Evolutionary conservation across 64 coral and sea anemone species (phyloP).

Genomic region (Platygyra sinensis): DNA sequence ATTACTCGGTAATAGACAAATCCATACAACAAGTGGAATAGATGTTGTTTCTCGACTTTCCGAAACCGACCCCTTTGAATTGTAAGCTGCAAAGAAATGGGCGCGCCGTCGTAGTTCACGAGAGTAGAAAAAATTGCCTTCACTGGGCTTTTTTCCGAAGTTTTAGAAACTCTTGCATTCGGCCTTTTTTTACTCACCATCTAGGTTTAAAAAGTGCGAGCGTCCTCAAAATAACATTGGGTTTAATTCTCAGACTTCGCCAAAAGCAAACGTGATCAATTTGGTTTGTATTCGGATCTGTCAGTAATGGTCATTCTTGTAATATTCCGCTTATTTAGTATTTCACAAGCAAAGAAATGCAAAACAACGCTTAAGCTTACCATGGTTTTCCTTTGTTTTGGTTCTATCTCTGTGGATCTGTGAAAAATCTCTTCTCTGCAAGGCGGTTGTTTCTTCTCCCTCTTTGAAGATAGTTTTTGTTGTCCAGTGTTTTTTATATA

Average conservation of each 20-base stretch:
- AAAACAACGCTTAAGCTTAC: background rate
- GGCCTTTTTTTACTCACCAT: no score
- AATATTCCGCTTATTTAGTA: background rate
- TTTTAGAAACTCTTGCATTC: no score
- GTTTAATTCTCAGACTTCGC: background rate
- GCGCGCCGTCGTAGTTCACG: no score
- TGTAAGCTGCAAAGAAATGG: no score
- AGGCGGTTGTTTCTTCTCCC: background rate
- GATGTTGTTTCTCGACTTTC: no score
- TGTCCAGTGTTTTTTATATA: background rate
- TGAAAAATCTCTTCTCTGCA: background rate
- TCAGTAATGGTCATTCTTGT: background rate
- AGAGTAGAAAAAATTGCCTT: no score
- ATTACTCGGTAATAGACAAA: no score
- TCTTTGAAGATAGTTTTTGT: background rate
- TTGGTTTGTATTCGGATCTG: background rate
- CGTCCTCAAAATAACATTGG: no score
- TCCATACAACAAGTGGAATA: no score
- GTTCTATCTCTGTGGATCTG: background rate
- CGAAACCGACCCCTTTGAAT: no score
- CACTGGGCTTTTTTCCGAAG: no score
- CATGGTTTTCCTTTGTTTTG: slow-evolving; percentile 8
- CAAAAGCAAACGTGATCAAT: background rate
- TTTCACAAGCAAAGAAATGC: background rate
- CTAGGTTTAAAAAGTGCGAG: no score